These are phyloP conservation scores for Plusia festucae DNA, from an alignment of 2,888 invertebrate genomes.

Conservation along the genomic window DNA sequence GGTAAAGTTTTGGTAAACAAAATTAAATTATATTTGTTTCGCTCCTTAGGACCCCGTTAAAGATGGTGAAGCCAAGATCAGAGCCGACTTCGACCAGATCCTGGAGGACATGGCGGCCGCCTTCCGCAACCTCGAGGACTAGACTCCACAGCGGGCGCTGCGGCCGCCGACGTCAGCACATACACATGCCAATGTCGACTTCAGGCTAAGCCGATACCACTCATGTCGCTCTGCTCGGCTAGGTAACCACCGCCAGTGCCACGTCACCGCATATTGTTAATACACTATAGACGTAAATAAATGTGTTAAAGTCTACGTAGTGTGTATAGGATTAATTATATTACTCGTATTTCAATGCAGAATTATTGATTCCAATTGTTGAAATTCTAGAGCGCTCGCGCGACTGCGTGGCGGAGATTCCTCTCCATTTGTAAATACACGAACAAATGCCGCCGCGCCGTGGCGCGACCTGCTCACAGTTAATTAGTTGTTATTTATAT, in stretches of 20 bases:
- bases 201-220: no score
- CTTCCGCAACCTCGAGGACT: slow-evolving; percentile 99
- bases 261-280: slow-evolving; percentile 58
- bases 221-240: slow-evolving; percentile 23
- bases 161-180: slow-evolving; percentile 10
- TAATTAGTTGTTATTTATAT: slow-evolving; percentile 75
- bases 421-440: slow-evolving; percentile 64
- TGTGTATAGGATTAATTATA: slow-evolving; percentile 69
- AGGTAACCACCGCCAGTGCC: slow-evolving; percentile 20
- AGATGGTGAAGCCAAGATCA: slow-evolving; percentile 99
- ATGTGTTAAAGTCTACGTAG: slow-evolving; percentile 69
- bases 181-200: no score
- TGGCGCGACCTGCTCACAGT: slow-evolving; percentile 42
- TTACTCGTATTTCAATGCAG: slow-evolving; percentile 70
- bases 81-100: slow-evolving; percentile 98
- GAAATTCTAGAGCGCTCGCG: slow-evolving; percentile 43
- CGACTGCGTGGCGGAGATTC: slow-evolving; percentile 16
- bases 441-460: slow-evolving; percentile 40
- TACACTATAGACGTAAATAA: slow-evolving; percentile 66
- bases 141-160: slow-evolving; percentile 71
- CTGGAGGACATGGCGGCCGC: slow-evolving; percentile 99
- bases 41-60: slow-evolving; percentile 97
- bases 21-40: neutral
- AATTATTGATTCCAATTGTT: slow-evolving; percentile 72
- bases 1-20: no score